These are phyloP conservation scores for Grantiella picta DNA, from an alignment of 2,113 vertebrate species.

Conservation along the genomic window DNA sequence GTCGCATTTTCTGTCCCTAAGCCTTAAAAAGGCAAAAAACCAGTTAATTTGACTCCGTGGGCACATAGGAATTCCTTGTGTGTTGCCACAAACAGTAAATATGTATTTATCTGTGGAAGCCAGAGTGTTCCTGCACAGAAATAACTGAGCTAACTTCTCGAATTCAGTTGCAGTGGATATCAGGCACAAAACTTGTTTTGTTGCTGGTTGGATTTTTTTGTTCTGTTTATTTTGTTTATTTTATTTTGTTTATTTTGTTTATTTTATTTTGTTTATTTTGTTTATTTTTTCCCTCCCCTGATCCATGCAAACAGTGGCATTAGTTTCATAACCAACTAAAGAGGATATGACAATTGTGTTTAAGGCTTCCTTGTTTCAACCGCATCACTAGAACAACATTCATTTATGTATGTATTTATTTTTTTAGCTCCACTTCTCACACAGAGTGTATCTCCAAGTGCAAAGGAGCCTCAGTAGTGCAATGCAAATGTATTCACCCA, in stretches of 20 bases:
- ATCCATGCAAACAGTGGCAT: background rate
- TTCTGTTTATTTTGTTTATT: background rate
- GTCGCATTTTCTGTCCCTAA: background rate
- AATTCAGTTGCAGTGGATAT: background rate
- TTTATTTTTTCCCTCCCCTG: background rate
- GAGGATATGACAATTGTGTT: background rate
- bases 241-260: background rate
- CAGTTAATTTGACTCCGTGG: background rate
- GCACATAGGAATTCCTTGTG: background rate
- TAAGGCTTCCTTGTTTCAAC: conserved; percentile 11
- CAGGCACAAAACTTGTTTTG: background rate
- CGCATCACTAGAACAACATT: background rate
- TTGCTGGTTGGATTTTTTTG: background rate
- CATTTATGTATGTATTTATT: conserved; percentile 11
- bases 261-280: background rate
- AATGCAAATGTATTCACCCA: conserved; percentile 14
- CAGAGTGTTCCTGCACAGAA: background rate
- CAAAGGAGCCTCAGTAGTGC: background rate
- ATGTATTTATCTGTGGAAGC: background rate
- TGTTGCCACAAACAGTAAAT: background rate
- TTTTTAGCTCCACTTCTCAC: conserved; percentile 1
- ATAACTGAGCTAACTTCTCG: background rate
- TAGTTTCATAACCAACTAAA: background rate
- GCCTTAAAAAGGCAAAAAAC: background rate
- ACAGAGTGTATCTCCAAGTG: background rate